These are phyloP conservation scores for Stenolophus ochropezus DNA, from an alignment of 2,888 invertebrate genomes.

Conservation along the genomic window DNA sequence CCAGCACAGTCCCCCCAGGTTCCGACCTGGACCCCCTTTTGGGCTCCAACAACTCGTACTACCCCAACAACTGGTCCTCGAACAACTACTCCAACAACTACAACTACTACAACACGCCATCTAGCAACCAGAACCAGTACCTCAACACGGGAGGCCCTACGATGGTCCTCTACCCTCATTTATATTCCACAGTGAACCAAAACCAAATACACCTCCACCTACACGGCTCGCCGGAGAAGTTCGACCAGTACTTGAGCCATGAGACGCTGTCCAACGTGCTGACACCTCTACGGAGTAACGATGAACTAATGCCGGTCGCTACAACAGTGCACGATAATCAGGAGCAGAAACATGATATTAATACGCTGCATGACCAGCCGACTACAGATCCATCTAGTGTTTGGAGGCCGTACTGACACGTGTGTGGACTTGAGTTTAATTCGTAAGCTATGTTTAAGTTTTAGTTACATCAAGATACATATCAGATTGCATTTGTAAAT, in stretches of 20 bases:
- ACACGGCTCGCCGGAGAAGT: conserved; percentile 79
- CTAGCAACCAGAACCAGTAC: conserved; percentile 78
- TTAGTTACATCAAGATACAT: conserved; percentile 32
- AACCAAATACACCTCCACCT: conserved; percentile 90
- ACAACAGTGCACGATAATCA: conserved; percentile 68
- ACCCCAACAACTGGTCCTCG: conserved; percentile 76
- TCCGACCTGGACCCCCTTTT: conserved; percentile 69
- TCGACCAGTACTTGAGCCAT: conserved; percentile 79
- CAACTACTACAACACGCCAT: conserved; percentile 81
- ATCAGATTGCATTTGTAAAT: conserved; percentile 49
- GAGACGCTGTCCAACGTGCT: conserved; percentile 78
- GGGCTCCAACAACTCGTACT: conserved; percentile 73
- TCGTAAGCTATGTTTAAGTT: no score
- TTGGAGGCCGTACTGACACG: conserved; percentile 85
- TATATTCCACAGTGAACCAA: conserved; percentile 90
- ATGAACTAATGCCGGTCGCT: conserved; percentile 47
- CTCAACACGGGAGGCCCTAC: conserved; percentile 78
- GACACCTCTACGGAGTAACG: conserved; percentile 67
- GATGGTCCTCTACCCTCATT: conserved; percentile 85
- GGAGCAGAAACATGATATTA: conserved; percentile 63
- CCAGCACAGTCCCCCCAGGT: conserved; percentile 61
- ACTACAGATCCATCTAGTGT: conserved; percentile 75
- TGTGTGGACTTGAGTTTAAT: not conserved
- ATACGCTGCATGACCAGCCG: conserved; percentile 67
- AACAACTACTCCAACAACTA: conserved; percentile 77